These are phyloP conservation scores for Toxotes chatareus DNA, from an alignment of 2,113 vertebrate species.

Conservation along the genomic window DNA sequence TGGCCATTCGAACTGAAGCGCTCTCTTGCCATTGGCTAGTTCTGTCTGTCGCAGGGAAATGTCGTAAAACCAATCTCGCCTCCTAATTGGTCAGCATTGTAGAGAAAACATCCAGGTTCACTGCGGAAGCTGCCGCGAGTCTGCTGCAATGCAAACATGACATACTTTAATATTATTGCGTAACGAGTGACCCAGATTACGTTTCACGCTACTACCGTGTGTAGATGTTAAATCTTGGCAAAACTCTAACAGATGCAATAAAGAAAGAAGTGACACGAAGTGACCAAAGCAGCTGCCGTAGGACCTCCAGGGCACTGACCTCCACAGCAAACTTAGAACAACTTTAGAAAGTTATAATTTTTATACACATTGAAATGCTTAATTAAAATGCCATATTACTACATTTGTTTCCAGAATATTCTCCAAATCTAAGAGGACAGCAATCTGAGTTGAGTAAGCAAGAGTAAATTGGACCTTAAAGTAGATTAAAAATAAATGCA, in stretches of 20 bases:
- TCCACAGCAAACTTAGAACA: background rate
- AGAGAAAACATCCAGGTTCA: background rate
- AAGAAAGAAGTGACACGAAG: background rate
- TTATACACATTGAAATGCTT: background rate
- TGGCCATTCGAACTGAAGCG: slow-evolving; percentile 36
- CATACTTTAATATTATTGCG: slow-evolving; percentile 19
- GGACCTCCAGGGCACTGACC: background rate
- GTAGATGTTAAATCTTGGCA: background rate
- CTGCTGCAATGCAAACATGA: background rate
- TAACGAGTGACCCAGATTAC: slow-evolving; percentile 30
- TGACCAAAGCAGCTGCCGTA: background rate
- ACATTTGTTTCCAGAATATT: background rate
- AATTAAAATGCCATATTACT: background rate
- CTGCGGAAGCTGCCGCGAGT: background rate
- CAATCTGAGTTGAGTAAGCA: too few relatives aligned
- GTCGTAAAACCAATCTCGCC: background rate
- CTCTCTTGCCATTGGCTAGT: slow-evolving; percentile 48
- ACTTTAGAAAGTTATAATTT: background rate
- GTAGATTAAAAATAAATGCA: too few relatives aligned
- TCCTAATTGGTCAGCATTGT: slow-evolving; percentile 45
- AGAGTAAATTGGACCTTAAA: too few relatives aligned
- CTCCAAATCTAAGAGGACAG: too few relatives aligned
- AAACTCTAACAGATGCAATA: background rate
- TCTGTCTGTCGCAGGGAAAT: background rate
- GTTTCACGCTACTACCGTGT: background rate